Evolutionary conservation across 2,113 vertebrate genomes (phyloP).

Genomic region (Mesocricetus auratus): DNA sequence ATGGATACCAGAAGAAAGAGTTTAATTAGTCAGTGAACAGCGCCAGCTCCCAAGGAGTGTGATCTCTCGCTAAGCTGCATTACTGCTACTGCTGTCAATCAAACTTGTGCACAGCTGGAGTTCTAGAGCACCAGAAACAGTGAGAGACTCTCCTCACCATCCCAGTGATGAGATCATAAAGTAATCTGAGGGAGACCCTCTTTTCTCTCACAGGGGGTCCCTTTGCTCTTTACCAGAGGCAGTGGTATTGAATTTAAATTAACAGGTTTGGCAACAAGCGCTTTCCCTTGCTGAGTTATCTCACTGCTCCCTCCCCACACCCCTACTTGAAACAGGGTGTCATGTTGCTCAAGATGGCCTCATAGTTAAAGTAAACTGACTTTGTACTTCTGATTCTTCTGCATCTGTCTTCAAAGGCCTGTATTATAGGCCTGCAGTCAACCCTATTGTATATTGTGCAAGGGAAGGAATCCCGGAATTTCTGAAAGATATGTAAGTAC

Average conservation of each 20-base stretch:
- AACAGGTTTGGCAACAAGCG: background rate
- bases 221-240: background rate
- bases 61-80: too few species aligned
- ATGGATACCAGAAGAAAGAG: too few species aligned
- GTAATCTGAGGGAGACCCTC: too few species aligned
- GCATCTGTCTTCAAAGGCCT: background rate
- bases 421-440: background rate
- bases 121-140: too few species aligned
- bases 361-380: background rate
- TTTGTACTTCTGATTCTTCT: background rate
- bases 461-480: background rate
- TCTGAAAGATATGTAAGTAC: background rate
- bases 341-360: background rate
- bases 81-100: too few species aligned
- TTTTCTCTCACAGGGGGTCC: background rate
- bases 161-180: background rate
- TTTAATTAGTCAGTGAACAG: too few species aligned
- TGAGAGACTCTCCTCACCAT: too few species aligned
- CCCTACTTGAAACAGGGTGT: background rate
- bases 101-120: too few species aligned
- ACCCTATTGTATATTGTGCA: background rate
- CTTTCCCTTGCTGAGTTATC: background rate
- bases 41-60: too few species aligned
- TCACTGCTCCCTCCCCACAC: background rate
- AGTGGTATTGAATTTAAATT: background rate